Conservation (phyloP, 2,113 vertebrate genomes). For the Cyanoramphus novaezelandiae region DNA sequence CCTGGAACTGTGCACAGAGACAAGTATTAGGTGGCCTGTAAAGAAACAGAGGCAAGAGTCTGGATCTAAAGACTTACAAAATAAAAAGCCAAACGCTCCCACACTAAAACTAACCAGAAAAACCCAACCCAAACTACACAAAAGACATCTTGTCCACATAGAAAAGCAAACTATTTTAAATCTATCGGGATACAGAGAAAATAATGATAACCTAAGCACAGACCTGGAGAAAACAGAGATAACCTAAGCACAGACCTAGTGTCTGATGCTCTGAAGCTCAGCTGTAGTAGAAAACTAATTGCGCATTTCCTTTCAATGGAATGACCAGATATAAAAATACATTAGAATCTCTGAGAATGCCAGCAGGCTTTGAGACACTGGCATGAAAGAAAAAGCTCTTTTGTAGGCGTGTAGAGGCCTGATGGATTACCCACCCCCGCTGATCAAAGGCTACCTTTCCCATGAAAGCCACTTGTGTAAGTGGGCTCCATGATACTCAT, state of each 20-base stretch:
- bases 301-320: not conserved
- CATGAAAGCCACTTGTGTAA: not conserved
- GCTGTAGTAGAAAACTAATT: not conserved
- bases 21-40: not conserved
- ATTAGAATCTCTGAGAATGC: not conserved
- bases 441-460: constrained; percentile 16
- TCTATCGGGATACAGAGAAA: not conserved
- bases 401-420: not conserved
- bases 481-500: not conserved
- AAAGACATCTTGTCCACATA: not conserved
- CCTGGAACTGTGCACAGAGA: not conserved
- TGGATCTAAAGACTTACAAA: not conserved
- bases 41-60: not conserved
- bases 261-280: not conserved
- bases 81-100: not conserved
- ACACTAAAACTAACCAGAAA: not conserved
- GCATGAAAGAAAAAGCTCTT: not conserved
- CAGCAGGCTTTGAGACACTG: not conserved
- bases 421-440: not conserved
- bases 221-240: not conserved
- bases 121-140: not conserved
- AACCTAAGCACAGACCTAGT: not conserved
- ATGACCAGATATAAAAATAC: not conserved
- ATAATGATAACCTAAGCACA: not conserved
- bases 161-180: not conserved